Evolutionary conservation across 2,797 vertebrate species (phyloP).

Genomic region (Chaetophractus vellerosus): DNA sequence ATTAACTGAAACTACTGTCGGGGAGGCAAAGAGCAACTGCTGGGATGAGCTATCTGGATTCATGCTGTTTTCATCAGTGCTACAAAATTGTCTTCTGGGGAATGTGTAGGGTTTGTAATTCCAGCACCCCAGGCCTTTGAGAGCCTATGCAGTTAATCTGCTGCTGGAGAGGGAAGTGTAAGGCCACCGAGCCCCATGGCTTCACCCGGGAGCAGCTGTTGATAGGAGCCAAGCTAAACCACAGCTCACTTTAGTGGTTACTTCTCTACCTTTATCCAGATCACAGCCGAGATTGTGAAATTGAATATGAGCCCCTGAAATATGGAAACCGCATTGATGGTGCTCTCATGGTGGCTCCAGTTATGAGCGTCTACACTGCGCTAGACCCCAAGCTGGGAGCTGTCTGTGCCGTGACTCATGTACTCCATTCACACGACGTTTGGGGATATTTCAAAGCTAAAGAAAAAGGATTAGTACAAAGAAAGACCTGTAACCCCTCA

Average conservation of each 20-base stretch:
- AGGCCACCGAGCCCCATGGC: background rate
- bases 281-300: background rate
- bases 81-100: slow-evolving; percentile 13
- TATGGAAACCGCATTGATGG: background rate
- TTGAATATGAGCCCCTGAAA: background rate
- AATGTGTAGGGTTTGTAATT: slow-evolving; percentile 30
- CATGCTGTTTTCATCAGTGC: background rate
- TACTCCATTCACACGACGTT: background rate
- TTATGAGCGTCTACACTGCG: background rate
- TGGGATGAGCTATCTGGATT: background rate
- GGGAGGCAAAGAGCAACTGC: background rate
- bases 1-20: background rate
- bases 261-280: background rate
- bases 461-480: background rate
- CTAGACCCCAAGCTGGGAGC: background rate
- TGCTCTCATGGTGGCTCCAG: background rate
- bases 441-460: background rate
- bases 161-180: background rate
- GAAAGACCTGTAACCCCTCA: background rate
- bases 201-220: background rate
- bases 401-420: fast-evolving
- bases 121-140: background rate
- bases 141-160: background rate
- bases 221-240: background rate
- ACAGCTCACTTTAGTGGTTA: background rate